A percentile compares a stretch with the other conserved stretches of the same genome.
Conservation (phyloP, 1,140 invertebrate species). For the Cataglyphis hispanica region DNA sequence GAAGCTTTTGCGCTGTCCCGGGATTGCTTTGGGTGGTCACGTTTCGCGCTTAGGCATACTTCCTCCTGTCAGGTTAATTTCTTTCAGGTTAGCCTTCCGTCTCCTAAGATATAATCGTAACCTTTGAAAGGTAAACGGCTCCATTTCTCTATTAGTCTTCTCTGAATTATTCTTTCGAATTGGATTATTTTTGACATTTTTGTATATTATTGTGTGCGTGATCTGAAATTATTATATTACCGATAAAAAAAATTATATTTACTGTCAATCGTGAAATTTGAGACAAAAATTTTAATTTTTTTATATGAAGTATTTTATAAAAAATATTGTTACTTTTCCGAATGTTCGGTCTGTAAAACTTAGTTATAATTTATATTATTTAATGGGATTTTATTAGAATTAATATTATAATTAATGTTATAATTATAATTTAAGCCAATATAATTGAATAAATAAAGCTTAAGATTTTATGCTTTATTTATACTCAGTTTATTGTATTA, state of each 20-base stretch:
- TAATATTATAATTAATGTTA: no score
- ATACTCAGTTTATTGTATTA: background rate
- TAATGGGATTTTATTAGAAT: background rate
- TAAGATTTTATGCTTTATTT: no score
- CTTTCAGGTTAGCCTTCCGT: conserved; percentile 19
- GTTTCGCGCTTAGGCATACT: conserved; percentile 58
- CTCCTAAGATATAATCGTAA: conserved; percentile 29
- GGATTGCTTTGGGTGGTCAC: conserved; percentile 54
- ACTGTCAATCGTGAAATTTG: background rate
- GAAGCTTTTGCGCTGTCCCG: conserved; percentile 37
- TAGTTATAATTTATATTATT: background rate
- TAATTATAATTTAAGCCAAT: no score
- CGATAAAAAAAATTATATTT: background rate
- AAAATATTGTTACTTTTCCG: background rate
- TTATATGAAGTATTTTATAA: background rate
- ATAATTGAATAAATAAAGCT: no score
- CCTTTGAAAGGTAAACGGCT: background rate
- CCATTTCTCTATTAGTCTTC: background rate
- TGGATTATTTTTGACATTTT: background rate
- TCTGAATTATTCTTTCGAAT: conserved; percentile 17
- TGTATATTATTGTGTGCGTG: background rate
- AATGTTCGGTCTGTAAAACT: no score
- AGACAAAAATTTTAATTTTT: background rate
- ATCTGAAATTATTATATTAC: background rate
- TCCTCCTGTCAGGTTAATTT: conserved; percentile 54